Evolutionary conservation across 2,797 vertebrate species (phyloP).

Genomic region (Sebastes cheni): DNA sequence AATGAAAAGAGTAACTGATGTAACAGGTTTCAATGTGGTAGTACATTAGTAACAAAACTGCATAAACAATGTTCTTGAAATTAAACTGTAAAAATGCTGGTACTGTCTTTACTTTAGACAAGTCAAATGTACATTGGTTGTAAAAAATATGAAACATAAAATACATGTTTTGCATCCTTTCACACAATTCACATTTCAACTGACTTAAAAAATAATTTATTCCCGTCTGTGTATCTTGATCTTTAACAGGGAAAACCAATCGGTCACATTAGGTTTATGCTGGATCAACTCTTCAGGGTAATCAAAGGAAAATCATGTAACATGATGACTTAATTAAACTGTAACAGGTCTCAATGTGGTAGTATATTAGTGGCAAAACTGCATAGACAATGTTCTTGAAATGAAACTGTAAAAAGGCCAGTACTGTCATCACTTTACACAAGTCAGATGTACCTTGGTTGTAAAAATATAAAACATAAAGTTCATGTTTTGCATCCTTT

Average conservation of each 20-base stretch:
- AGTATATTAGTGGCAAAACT: no score
- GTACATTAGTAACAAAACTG: accelerated
- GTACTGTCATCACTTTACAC: neutral
- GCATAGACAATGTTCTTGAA: neutral
- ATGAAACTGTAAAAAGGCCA: neutral
- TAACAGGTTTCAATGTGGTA: no score
- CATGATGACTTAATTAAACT: no score
- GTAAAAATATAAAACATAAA: neutral
- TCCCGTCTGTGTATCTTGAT: no score
- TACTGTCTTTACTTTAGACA: neutral
- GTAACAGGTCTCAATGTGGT: no score
- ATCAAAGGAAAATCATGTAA: no score
- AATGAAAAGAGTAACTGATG: no score
- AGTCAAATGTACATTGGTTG: neutral
- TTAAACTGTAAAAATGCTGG: neutral
- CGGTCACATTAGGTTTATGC: neutral
- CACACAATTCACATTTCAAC: no score
- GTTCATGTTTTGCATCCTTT: no score
- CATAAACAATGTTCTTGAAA: neutral
- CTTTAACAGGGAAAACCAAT: neutral
- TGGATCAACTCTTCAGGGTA: neutral
- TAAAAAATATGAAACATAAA: neutral
- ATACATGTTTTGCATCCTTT: no score
- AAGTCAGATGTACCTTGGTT: neutral
- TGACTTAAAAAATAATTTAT: no score